Base-by-base conservation (phyloP, 2,888 invertebrate species). In the Heliconius cydno region DNA sequence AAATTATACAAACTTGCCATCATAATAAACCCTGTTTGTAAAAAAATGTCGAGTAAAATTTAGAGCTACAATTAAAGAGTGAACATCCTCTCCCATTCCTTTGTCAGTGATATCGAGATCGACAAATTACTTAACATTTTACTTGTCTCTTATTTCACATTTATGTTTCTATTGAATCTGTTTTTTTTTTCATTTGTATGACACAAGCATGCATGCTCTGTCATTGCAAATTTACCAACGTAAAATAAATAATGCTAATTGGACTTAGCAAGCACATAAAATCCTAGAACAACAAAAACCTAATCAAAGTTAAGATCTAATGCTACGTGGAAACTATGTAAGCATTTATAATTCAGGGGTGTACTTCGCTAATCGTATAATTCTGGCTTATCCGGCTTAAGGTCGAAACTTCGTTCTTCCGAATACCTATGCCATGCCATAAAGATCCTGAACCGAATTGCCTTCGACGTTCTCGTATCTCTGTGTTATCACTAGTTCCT, bases 401-500 rank as follows among this genome's bases (percentile, higher is more conserved):
- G 88, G 84, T 84, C 84, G 83, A 87, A 91, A 90, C 88, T 92
- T 87, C 86, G 85, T 84, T 79, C 77, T 84, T 34, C 34, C 34
- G 34, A 34, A 34, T 34, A 34, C 34, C 34, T 77, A 85, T 84
- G 84, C 38, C n/a, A 68, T 68, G 41, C 86, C 85, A 88, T 88
- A 92, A 93, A 93, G 92, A 92, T 90, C 87, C 88, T 86, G 88
- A 89, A 88, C 88, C 84, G 89, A 91, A 92, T 92, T 90, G 84
- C 84, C 83, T 85, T 84, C 82, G 78, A 83, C 81, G 79, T 83
- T 80, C 78, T 82, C 70, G 79, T 82, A 80, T 81, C 87, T 87
- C 87, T 85, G 86, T 87, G 89, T 90, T 92, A 92, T 91, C 92
- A 91, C 90, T 90, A 88, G 88, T 90, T 88, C 88, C 46, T 89